These are phyloP conservation scores for Pandion haliaetus DNA, from an alignment of 2,113 vertebrate species.

Conservation along the genomic window DNA sequence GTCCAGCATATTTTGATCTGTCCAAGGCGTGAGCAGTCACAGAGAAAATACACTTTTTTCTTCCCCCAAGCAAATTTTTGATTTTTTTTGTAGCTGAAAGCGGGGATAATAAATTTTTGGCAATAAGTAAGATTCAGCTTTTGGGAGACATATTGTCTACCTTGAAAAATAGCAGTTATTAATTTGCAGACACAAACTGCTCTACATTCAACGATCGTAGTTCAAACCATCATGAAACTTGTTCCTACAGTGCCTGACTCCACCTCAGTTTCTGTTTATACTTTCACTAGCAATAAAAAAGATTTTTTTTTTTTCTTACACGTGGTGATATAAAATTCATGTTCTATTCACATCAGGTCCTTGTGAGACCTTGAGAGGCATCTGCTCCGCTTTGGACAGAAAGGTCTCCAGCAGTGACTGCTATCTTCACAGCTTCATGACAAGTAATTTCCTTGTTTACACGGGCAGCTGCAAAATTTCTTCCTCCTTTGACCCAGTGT, in stretches of 20 bases:
- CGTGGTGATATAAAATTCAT: not conserved
- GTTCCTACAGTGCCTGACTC: not conserved
- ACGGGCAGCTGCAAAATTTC: not conserved
- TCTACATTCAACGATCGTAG: not conserved
- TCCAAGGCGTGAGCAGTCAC: not conserved
- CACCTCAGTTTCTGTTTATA: not conserved
- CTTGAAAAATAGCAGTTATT: not conserved
- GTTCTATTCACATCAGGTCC: not conserved
- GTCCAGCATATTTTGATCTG: not conserved
- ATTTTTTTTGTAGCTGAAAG: not conserved
- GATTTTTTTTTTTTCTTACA: not conserved
- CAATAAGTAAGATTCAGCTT: too few species aligned
- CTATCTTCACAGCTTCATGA: too few species aligned
- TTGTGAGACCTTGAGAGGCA: not conserved
- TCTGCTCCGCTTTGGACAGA: not conserved
- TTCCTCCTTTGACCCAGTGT: not conserved
- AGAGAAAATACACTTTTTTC: not conserved
- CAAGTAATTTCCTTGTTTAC: not conserved
- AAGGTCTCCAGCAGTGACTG: not conserved
- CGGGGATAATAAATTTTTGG: not conserved
- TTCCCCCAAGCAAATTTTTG: not conserved
- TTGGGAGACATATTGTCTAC: not conserved
- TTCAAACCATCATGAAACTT: not conserved
- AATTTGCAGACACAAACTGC: not conserved
- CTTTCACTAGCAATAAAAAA: not conserved